These are phyloP conservation scores for Cyprinodon variegatus DNA, from an alignment of 2,113 vertebrate genomes.

Conservation along the genomic window DNA sequence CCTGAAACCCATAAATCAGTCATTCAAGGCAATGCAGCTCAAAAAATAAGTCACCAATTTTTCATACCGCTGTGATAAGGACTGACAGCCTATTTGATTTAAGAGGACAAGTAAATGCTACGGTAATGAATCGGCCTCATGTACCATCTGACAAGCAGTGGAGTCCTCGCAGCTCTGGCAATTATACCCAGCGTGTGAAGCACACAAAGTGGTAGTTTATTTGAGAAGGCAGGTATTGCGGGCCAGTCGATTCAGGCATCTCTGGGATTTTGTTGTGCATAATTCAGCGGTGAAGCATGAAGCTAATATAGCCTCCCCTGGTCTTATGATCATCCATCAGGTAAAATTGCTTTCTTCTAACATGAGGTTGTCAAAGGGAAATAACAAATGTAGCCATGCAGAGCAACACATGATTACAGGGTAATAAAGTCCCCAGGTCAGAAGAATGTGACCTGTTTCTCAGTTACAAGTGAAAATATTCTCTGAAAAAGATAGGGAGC, in stretches of 20 bases:
- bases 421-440: slow-evolving; percentile 67
- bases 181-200: slow-evolving; percentile 30
- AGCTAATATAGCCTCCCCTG: slow-evolving; percentile 47
- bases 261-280: slow-evolving; percentile 55
- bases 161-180: slow-evolving; percentile 40
- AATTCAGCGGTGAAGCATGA: slow-evolving; percentile 55
- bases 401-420: slow-evolving; percentile 68
- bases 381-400: slow-evolving; percentile 72
- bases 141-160: slow-evolving; percentile 37
- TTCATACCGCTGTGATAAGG: slow-evolving; percentile 20
- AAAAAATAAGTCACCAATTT: slow-evolving; percentile 51
- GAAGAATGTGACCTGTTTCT: slow-evolving; percentile 55
- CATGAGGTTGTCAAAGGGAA: slow-evolving; percentile 64
- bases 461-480: slow-evolving; percentile 24
- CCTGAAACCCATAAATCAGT: slow-evolving; percentile 52
- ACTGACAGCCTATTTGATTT: slow-evolving; percentile 48
- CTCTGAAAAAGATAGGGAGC: slow-evolving; percentile 20
- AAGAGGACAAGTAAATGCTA: slow-evolving; percentile 53
- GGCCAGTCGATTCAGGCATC: slow-evolving; percentile 30
- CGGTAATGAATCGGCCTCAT: slow-evolving; percentile 47
- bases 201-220: slow-evolving; percentile 28
- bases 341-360: slow-evolving; percentile 69
- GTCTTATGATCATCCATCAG: slow-evolving; percentile 71
- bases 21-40: slow-evolving; percentile 1
- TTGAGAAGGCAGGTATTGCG: slow-evolving; percentile 37